Percentiles rank a stretch among this genome's conserved stretches.
These are phyloP conservation scores for Habroteleia sp. DNA, from an alignment of 2,888 invertebrate species.

Conservation along the genomic window DNA sequence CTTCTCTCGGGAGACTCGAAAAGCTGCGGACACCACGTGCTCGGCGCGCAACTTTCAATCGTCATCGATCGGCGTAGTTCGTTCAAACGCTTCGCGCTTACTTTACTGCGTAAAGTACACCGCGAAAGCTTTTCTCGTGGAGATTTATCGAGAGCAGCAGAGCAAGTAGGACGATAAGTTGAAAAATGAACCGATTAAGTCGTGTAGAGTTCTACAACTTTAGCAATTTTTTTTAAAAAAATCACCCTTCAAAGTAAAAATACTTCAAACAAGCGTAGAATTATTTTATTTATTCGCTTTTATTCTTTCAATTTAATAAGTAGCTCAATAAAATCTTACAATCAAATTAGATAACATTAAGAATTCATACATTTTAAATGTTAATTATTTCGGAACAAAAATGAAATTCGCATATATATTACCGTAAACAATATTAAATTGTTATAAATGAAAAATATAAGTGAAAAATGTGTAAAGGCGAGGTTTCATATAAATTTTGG, in stretches of 20 bases:
- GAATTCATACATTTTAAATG: too few relatives aligned
- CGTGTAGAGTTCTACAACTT: constrained; percentile 6
- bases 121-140: constrained; percentile 41
- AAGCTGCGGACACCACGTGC: constrained; percentile 47
- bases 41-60: constrained; percentile 47
- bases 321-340: too few relatives aligned
- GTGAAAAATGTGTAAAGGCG: too few relatives aligned
- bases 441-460: too few relatives aligned
- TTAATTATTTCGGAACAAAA: too few relatives aligned
- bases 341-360: too few relatives aligned
- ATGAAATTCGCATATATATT: too few relatives aligned
- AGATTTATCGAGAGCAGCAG: constrained; percentile 30
- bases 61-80: constrained; percentile 59
- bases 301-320: too few relatives aligned
- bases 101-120: constrained; percentile 52
- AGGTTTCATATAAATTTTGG: constrained; percentile 1
- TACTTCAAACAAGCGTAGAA: too few relatives aligned
- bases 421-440: too few relatives aligned
- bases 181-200: constrained; percentile 23
- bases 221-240: constrained; percentile 1
- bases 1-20: constrained; percentile 40
- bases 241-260: background rate
- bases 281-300: too few relatives aligned
- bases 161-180: constrained; percentile 41
- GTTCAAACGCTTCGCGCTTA: constrained; percentile 58